Evolutionary conservation across 1,140 invertebrate species (phyloP).

Genomic region (Bombus balteatus): DNA sequence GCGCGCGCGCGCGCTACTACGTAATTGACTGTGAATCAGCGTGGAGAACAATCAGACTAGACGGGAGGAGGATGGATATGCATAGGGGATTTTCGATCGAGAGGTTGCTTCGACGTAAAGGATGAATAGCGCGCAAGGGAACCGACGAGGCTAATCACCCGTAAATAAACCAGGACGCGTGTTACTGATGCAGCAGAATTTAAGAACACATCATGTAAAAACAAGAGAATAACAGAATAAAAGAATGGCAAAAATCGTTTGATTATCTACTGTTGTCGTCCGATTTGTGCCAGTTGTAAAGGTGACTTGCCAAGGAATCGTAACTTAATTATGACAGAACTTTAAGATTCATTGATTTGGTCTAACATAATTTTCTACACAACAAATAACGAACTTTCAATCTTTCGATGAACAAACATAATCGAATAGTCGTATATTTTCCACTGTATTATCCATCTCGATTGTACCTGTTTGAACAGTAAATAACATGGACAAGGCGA

Average conservation of each 20-base stretch:
- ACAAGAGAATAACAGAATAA: neutral
- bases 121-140: neutral
- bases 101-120: neutral
- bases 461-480: neutral
- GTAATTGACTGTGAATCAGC: slow-evolving; percentile 39
- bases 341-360: too few species aligned
- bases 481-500: neutral
- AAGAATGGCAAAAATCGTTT: neutral
- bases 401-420: neutral
- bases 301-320: neutral
- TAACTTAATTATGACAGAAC: too few species aligned
- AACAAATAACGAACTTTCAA: neutral
- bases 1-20: neutral
- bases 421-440: neutral
- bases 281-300: neutral
- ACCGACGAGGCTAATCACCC: slow-evolving; percentile 14
- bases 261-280: too few species aligned
- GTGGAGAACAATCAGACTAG: slow-evolving; percentile 27
- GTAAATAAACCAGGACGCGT: slow-evolving; percentile 16
- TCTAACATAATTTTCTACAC: neutral
- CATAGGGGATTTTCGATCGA: slow-evolving; percentile 15
- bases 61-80: neutral
- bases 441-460: neutral
- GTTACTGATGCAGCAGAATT: neutral
- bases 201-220: neutral